Evolutionary conservation across 2,888 invertebrate species (phyloP), one percentile per base, ranked within the genome.

Genomic region (Euphydryas editha): DNA sequence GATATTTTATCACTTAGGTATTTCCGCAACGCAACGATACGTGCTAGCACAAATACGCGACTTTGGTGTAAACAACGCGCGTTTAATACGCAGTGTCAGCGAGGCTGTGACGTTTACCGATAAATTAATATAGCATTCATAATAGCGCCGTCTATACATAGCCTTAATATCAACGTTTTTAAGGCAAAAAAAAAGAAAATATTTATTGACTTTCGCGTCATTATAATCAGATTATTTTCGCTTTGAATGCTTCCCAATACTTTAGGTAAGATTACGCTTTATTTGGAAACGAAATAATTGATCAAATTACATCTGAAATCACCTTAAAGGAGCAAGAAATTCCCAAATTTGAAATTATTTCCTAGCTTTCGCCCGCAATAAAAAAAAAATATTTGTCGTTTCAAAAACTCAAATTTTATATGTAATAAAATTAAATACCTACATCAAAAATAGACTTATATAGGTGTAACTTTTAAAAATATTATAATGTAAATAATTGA

Each of bases 201-300:
- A 78, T 79, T 84, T 86, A 85, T 83, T 79, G 82, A 81, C 74
- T 78, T 77, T 46, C 78, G 75, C 82, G 80, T 84, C 81, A 87
- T 89, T 86, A 86, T 88, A 85, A 84, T 83, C 80, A 78, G 76
- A 84, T 86, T 89, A 87, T 87, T 86, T 90, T 82, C 80, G 76
- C 80, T 81, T 79, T 77, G 77, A 76, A 64, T 57, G 46, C 62
- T 62, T 78, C 73, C 73, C 77, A 75, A 85, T 84, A 82, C 80
- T 80, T 76, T 78, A 72, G 81, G 79, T 81, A 86, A 87, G 85
- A 87, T 88, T 87, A 83, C 82, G 76, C 78, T 82, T 62, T 55
- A 84, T 84, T 87, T 83, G 78, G 82, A 82, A 84, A 82, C 79
- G 82, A 81, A 83, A 87, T 91, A 88, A 91, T 87, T 88, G 84